These are phyloP conservation scores for Balaenoptera acutorostrata DNA, from an alignment of 2,113 vertebrate genomes.

Conservation along the genomic window DNA sequence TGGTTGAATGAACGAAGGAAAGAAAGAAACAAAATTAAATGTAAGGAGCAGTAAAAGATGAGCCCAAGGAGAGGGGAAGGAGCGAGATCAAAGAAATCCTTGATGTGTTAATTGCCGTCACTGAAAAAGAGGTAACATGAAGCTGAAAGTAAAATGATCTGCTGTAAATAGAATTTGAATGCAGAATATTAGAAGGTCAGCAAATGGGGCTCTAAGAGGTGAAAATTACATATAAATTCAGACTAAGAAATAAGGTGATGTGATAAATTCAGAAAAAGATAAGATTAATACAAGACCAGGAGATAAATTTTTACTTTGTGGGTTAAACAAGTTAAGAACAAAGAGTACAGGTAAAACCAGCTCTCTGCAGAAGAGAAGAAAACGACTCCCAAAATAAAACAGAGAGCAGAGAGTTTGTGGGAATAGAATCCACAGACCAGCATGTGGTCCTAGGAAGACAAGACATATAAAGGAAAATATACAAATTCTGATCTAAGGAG, in stretches of 20 bases:
- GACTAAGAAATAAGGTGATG: conserved; percentile 5
- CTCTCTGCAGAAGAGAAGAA: background rate
- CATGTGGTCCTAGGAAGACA: background rate
- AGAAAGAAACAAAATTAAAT: conserved; percentile 15
- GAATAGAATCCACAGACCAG: background rate
- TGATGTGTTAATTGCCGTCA: conserved; percentile 49
- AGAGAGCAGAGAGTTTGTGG: background rate
- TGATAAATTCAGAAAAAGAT: conserved; percentile 36
- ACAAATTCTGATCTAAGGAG: accelerated
- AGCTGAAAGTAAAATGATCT: background rate
- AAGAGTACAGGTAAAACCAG: background rate
- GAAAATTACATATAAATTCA: conserved; percentile 36
- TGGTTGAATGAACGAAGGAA: background rate
- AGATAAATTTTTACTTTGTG: conserved; percentile 12
- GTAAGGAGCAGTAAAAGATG: background rate
- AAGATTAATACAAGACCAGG: conserved; percentile 1
- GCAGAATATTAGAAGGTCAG: conserved; percentile 58
- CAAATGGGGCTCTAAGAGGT: conserved; percentile 31
- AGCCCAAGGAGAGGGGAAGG: conserved; percentile 3
- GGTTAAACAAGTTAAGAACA: conserved; percentile 9
- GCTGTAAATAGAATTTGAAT: conserved; percentile 32
- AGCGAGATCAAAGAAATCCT: background rate
- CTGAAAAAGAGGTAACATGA: conserved; percentile 6
- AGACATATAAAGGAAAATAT: background rate
- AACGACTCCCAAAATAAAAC: background rate